Conservation (phyloP, 2,888 invertebrate genomes). For the Scrobipalpa atriplicella region DNA sequence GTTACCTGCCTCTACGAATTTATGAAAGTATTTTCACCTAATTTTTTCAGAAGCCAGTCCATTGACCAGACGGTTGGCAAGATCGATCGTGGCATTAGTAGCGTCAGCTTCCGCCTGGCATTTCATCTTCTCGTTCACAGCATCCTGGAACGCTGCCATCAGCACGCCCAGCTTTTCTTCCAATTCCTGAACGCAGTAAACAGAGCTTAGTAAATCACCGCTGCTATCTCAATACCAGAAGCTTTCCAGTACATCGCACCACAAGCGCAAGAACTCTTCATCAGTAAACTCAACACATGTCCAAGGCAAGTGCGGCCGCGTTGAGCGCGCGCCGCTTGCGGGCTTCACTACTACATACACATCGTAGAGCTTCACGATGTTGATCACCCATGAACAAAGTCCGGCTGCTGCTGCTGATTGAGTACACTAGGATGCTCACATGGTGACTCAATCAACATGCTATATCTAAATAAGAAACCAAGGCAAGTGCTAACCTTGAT, state of each 20-base stretch:
- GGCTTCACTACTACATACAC: conserved; percentile 97
- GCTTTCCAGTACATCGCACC: too few relatives aligned
- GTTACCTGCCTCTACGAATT: not conserved
- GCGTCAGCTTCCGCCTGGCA: conserved; percentile 97
- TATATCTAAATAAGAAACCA: not conserved
- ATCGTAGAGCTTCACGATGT: conserved; percentile 94
- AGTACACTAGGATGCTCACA: too few relatives aligned
- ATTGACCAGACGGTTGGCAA: conserved; percentile 95
- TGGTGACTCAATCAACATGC: too few relatives aligned
- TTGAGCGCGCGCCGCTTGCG: conserved; percentile 92
- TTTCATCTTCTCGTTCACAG: conserved; percentile 92
- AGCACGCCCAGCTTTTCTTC: conserved; percentile 90
- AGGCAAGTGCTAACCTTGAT: conserved; percentile 73
- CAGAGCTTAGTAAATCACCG: not conserved
- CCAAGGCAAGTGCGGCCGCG: too few relatives aligned
- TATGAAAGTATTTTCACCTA: conserved; percentile 48
- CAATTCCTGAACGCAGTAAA: conserved; percentile 79
- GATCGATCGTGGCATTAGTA: conserved; percentile 93
- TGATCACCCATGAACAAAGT: conserved; percentile 96
- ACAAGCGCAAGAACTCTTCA: too few relatives aligned
- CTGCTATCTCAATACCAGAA: too few relatives aligned
- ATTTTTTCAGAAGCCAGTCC: conserved; percentile 96
- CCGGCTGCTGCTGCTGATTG: conserved; percentile 97
- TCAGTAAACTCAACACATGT: too few relatives aligned
- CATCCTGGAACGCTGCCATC: conserved; percentile 92